Base-by-base conservation (phyloP, 2,113 vertebrate genomes). In the Pitta sordida region DNA sequence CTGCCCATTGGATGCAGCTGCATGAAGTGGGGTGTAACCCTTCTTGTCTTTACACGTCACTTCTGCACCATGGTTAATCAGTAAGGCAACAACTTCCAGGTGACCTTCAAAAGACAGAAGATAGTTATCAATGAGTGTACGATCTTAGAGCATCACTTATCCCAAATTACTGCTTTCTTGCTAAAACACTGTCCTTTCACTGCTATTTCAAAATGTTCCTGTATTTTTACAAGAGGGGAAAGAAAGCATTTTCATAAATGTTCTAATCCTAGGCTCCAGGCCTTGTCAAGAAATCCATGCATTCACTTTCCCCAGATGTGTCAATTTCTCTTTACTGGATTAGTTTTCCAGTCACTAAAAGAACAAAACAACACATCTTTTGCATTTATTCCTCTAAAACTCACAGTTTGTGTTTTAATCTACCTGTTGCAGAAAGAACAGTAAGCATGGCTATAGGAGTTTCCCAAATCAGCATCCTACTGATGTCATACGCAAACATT, bases 31-130 rank as follows among this genome's bases (percentile, higher is more conserved):
- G 7, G 99, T 99, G 96, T 99, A 99, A 34, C 99, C 99, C 39
- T 99, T 98, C 97, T 99, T 99, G 97, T 99, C 99, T 93, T 99
- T 99, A 90, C 98, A 99, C 86, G 98, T 98, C 91, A 99, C 97
- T 97, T 99, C 99, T 3, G 99, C 99, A 17, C 99, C 99, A 20
- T 99, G 99, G 90, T 97, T 99, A 95, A 99, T 98, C 95, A 99
- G 97, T 95, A 99, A 97, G 56, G 98, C 98, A 95, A 99, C 98
- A 32, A 99, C 98, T 5, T 99, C 99, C 97, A 99, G 96, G 95
- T 99, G 99, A 90, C 99, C 99, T 99, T 95, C 34, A 94, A 69
- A 93, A 73, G 69, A 94, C 2, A n/a, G 64, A 92, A 86, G 68
- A 83, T 9, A 83, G 27, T 70, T 68, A 94, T 62, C 71, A 82